phyloP scores from a whole-genome alignment of 2,797 vertebrate genomes.

The Gymnoscopelus braueri region DNA sequence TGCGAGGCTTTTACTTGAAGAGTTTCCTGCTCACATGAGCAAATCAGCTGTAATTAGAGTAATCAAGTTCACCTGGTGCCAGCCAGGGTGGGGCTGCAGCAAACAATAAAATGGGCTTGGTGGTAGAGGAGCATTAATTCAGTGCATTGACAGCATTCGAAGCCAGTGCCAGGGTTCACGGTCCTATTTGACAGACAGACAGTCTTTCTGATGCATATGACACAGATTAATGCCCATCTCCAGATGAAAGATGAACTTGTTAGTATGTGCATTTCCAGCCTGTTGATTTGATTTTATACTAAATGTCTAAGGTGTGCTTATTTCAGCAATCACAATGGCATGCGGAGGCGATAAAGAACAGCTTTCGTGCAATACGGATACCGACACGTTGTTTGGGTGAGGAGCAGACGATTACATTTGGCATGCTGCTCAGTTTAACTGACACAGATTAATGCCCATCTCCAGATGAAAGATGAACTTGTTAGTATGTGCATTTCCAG shows the following conservation, averaged over 20 bases:
- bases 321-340: slow-evolving; percentile 87
- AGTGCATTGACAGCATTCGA: no score
- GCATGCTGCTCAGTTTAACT: no score
- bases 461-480: not conserved
- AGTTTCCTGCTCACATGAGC: no score
- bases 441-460: not conserved
- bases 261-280: not conserved
- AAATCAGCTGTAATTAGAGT: no score
- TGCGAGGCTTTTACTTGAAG: no score
- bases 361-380: no score
- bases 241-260: not conserved
- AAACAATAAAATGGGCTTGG: no score
- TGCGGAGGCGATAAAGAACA: slow-evolving; percentile 92
- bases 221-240: not conserved
- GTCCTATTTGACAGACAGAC: slow-evolving; percentile 20
- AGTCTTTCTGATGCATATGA: slow-evolving; percentile 13
- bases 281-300: not conserved
- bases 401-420: no score
- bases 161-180: slow-evolving; percentile 28
- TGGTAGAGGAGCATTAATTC: no score
- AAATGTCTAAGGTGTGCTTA: slow-evolving; percentile 28
- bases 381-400: slow-evolving; percentile 94
- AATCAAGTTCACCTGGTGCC: no score
- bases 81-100: no score
- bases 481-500: not conserved